Base-by-base conservation (phyloP, 2,888 invertebrate genomes). In the Cheilosia soror region DNA sequence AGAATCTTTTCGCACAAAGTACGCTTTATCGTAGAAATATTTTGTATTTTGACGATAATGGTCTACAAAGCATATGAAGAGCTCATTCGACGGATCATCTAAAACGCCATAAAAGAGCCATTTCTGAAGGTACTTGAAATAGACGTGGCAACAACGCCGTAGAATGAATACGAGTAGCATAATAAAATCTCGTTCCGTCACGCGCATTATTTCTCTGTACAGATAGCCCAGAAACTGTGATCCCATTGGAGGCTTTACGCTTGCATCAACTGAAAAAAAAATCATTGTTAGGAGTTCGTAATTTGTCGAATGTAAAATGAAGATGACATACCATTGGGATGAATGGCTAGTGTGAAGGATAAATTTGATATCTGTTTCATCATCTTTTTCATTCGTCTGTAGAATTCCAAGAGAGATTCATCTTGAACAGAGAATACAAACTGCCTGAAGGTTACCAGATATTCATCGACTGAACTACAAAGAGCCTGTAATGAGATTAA, bases 71-170 rank as follows among this genome's bases (percentile, higher is more conserved):
- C 89, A 88, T 68, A 98, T 96, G 92, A 98, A 98, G 89, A 98
- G 97, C 92, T 98, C 98, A 88, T 96, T 95, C 89, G 95, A 95
- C 13, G 94, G 93, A 91, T 98, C 98, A 84, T 96, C 95, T 15
- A 98, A 93, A 66, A 95, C 94, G 0, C 98, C 98, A 90, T 97
- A 96, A 89, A 97, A 96, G 81, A 98, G 95, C 95, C 98, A 98
- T 79, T 95, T 94, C 89, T 96, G 95, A 42, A 98, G 93, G 90
- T 92, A 90, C 89, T 89, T 89, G 42, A 90, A 93, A 87, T 93
- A 92, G 2, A 90, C 91, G 33, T 89, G 88, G 68, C 92, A 92
- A 68, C 92, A 89, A 11, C 89, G 88, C 27, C 89, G 90, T 37
- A 92, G 62, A 49, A 93, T 88, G 58, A 91, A 91, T 11, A 91